Conservation (phyloP, 2,888 invertebrate genomes). For the Scaptomyza caliginosa region DNA sequence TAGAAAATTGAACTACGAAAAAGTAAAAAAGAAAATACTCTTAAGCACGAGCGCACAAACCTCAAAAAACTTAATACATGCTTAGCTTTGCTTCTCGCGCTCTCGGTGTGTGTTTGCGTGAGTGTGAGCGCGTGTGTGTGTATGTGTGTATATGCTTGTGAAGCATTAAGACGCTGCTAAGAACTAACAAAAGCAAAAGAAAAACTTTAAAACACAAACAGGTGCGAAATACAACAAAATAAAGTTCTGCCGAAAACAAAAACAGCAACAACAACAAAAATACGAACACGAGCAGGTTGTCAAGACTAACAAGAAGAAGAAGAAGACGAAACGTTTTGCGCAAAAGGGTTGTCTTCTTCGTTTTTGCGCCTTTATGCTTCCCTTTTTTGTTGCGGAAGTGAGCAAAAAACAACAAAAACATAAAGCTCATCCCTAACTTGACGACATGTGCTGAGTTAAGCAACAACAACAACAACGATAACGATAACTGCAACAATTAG, state of each 20-base stretch:
- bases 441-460: constrained; percentile 42
- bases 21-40: constrained; percentile 10
- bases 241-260: constrained; percentile 11
- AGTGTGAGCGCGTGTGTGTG: neutral
- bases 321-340: constrained; percentile 18
- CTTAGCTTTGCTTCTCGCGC: neutral
- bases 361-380: neutral
- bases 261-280: constrained; percentile 14
- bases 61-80: neutral
- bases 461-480: constrained; percentile 5
- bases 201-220: constrained; percentile 34
- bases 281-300: constrained; percentile 15
- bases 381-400: constrained; percentile 46
- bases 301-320: constrained; percentile 10
- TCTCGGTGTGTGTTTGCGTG: neutral
- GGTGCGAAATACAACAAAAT: constrained; percentile 37
- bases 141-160: constrained; percentile 22
- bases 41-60: constrained; percentile 12
- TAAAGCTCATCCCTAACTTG: neutral
- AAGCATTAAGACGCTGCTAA: no score
- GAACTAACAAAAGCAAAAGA: neutral
- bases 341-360: constrained; percentile 38
- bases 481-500: constrained; percentile 17
- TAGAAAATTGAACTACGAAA: constrained; percentile 17
- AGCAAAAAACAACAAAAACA: neutral